Base-by-base conservation (phyloP, 2,797 vertebrate species). In the Mergus octosetaceus region DNA sequence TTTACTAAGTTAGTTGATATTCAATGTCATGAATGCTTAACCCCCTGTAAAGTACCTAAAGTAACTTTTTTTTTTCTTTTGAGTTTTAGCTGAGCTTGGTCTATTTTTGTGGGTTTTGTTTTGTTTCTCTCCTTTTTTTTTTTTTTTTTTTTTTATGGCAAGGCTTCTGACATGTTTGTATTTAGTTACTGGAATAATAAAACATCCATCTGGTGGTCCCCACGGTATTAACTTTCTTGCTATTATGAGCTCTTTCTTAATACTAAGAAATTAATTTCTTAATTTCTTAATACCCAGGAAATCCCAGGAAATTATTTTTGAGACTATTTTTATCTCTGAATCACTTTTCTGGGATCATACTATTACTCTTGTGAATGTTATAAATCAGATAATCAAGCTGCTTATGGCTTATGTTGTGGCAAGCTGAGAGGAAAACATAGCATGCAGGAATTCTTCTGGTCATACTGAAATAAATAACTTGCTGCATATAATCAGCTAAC, bases 251-350 rank as follows among this genome's bases (percentile, higher is more conserved):
- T 96, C 71, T 82, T 75, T 94, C 73, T 95, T 97, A 96, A 96
- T 96, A 90, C 95, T 96, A 80, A 93, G 81, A 86, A 87, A 94
- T n/a, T n/a, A n/a, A n/a, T n/a, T n/a, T n/a, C n/a, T n/a, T n/a
- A n/a, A n/a, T n/a, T n/a, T n/a, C n/a, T n/a, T n/a, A n/a, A n/a
- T n/a, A 96, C 89, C 89, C 92, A 97, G 96, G 95, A 97, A 97
- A 97, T 97, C 96, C 95, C 88, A 95, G 95, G 92, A 97, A 96
- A 97, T 95, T 95, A 95, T 95, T 95, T 96, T 75, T 84, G 79
- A 91, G 87, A 47, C 95, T 95, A 85, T 96, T 94, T 96, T 95
- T 96, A 89, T 96, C 88, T 82, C 82, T 77, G 91, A 95, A 95
- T 92, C 94, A 86, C 90, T 97, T 97, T 93, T 95, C 89, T 92